Percentiles rank a stretch among this genome's conserved stretches.
phyloP scores from a whole-genome alignment of 2,888 invertebrate genomes.

The Isotomurus palustris region DNA sequence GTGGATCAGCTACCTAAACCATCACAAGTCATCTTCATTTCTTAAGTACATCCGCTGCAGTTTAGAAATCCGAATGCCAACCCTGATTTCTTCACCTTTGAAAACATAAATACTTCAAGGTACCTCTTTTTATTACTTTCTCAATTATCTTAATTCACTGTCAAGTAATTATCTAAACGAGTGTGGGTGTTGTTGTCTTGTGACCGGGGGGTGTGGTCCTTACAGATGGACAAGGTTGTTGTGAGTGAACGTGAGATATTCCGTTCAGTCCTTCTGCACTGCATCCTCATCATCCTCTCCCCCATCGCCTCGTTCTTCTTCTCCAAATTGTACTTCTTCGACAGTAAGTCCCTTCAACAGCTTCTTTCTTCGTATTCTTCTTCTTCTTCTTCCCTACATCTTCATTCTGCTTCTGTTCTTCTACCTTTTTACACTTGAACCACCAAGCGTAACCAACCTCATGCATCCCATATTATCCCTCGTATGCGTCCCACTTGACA shows the following conservation, averaged over 20 bases:
- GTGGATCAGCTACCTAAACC: too few species aligned
- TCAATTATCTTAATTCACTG: too few species aligned
- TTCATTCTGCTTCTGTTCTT: too few species aligned
- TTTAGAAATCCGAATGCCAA: not conserved
- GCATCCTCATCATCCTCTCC: constrained; percentile 67
- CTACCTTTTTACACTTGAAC: too few species aligned
- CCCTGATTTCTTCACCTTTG: not conserved
- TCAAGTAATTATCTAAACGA: too few species aligned
- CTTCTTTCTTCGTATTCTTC: not conserved
- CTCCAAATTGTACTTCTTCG: constrained; percentile 65
- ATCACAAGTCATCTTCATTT: too few species aligned
- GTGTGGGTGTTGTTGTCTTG: constrained; percentile 13
- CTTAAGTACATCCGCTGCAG: not conserved
- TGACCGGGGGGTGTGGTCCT: too few species aligned
- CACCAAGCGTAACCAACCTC: too few species aligned
- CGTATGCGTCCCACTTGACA: too few species aligned
- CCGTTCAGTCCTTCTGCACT: constrained; percentile 70
- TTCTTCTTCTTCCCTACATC: too few species aligned
- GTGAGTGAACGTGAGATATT: constrained; percentile 67
- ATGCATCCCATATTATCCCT: too few species aligned
- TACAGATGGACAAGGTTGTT: too few species aligned
- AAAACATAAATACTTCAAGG: not conserved
- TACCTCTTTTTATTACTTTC: not conserved
- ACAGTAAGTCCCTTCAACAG: constrained; percentile 56
- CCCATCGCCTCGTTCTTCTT: constrained; percentile 71